Evolutionary conservation across 1,140 invertebrate species (phyloP), one percentile per base, ranked within the genome.

Genomic region (Drosophila lacteicornis): DNA sequence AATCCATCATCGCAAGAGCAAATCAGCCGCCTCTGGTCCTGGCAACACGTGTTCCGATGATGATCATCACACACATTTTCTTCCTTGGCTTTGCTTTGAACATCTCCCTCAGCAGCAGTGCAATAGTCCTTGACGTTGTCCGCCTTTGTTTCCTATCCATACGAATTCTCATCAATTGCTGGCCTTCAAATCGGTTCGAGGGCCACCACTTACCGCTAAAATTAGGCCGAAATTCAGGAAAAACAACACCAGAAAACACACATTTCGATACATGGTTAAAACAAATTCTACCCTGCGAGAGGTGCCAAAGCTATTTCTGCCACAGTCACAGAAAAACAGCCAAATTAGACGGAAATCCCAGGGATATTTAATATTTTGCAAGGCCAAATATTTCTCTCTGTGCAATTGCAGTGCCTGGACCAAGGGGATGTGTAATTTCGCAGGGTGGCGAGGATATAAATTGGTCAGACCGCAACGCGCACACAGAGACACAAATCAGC

Each of bases 401-500:
- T 50, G 46, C 50, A 77, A 60, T 71, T 76, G 71, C 81, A 83
- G 2, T 4, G 63, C 17, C 45, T 1, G 38, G 65, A 46, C n/a
- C 33, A 22, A 53, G 56, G 36, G 45, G 45, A 33, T 30, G 30
- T 30, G 36, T n/a, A 45, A 51, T 56, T 43, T 38, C 38, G 19
- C 5, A 7, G 45, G 42, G 27, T 33, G 8, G 4, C 17, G 0
- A 19, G 22, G 22, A 30, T 59, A 49, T 62, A 79, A 83, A 80
- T 80, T 84, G 62, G 71, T 61, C 67, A 49, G 61, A 63, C 68
- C 57, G 38, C 62, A 62, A 36, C 50, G 42, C 30, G 13, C 55
- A 30, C 51, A 60, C 43, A 75, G 70, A 61, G 59, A 80, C 68
- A 61, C 33, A 43, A 61, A 45, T 49, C 67, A 62, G 47, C 60